Evolutionary conservation across 2,888 invertebrate genomes (phyloP).

Genomic region (Parnassius mnemosyne): DNA sequence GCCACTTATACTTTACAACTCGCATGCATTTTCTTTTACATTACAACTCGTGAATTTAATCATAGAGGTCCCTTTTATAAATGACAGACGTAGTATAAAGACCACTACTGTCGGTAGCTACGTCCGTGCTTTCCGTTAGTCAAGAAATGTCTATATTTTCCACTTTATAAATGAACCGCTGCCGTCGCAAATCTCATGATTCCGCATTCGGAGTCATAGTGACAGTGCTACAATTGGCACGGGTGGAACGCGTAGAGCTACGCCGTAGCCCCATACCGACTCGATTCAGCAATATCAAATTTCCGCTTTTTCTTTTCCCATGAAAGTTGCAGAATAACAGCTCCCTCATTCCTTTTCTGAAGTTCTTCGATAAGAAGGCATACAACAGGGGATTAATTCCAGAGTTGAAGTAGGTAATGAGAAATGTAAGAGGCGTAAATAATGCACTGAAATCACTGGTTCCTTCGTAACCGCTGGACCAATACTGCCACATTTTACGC

Average conservation of each 20-base stretch:
- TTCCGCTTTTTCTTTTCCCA: conserved; percentile 64
- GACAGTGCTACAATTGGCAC: conserved; percentile 79
- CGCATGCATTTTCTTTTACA: not conserved
- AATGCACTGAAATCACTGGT: conserved; percentile 87
- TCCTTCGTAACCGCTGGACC: conserved; percentile 85
- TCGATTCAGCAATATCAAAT: conserved; percentile 67
- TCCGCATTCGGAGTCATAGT: conserved; percentile 75
- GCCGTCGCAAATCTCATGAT: conserved; percentile 70
- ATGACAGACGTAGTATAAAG: conserved; percentile 66
- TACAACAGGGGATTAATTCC: conserved; percentile 95
- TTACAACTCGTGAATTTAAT: conserved; percentile 25
- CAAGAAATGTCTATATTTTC: conserved; percentile 72
- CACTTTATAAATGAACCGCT: conserved; percentile 66
- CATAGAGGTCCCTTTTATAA: conserved; percentile 55
- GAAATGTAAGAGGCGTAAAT: conserved; percentile 91
- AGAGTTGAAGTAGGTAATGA: conserved; percentile 93
- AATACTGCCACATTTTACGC: conserved; percentile 93
- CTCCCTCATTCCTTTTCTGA: conserved; percentile 92
- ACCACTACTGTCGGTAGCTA: conserved; percentile 72
- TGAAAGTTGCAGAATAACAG: conserved; percentile 83
- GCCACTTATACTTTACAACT: not conserved
- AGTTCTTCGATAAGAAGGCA: conserved; percentile 91
- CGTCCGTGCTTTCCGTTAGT: conserved; percentile 76
- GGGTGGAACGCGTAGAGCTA: conserved; percentile 76
- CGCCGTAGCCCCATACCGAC: conserved; percentile 65